Evolutionary conservation across 2,797 vertebrate species (phyloP), one percentile per base, ranked within the genome.

Genomic region (Gymnopithys bicolor): DNA sequence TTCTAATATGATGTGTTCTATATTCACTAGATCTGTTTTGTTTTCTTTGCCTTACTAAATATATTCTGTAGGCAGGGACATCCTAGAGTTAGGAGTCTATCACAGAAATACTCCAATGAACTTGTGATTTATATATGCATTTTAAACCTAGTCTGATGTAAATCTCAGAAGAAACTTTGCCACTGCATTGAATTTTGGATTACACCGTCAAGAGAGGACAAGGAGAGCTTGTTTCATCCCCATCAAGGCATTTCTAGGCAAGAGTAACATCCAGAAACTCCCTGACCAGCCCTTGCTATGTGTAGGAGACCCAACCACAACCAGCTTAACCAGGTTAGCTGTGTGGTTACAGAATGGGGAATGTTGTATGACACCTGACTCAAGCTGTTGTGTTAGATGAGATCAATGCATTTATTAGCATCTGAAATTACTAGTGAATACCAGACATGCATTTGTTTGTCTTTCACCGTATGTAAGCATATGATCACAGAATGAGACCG

Each of bases 311-410:
- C 4, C 4, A 73, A 18, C n/a, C 27, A 80, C 7, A 33, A 19
- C 4, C 16, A 84, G 19, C 37, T n/a, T 73, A 60, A 32, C 19
- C 25, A 49, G 21, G 33, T 48, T 53, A 37, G 37, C 51, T 3
- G 1, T 60, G 16, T 0, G 3, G 16, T 35, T 60, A 49, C 14
- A 32, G 48, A 45, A 27, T 2, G 10, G 8, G 35, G 32, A 78
- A 59, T 28, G n/a, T 13, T 43, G 3, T 11, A 12, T 9, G 28
- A 28, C 51, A 78, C 45, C 73, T 55, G 68, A 30, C 17, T 63
- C 0, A 0, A 83, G 30, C 5, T 59, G 30, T 15, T 74, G 18
- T 58, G 23, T 43, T 7, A 7, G n/a, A 43, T 23, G 43, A 69
- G 25, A 70, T 59, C 55, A 64, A 33, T 1, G 5, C 1, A 59